These are phyloP conservation scores for Homarus gammarus DNA, from an alignment of 2,888 invertebrate species.

Conservation along the genomic window DNA sequence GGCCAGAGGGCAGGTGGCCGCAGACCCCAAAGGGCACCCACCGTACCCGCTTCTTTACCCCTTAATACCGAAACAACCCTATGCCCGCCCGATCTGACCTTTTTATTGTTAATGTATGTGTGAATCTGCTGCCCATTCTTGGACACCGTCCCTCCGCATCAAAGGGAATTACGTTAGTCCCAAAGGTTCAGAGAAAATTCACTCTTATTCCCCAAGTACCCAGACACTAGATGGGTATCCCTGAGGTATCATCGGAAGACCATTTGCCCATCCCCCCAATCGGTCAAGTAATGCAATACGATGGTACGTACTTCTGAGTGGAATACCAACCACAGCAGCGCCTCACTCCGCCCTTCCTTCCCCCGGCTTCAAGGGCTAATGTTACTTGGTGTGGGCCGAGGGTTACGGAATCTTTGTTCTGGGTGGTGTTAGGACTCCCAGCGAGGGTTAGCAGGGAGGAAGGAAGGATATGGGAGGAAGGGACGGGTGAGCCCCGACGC, in stretches of 20 bases:
- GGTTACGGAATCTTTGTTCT: slow-evolving; percentile 45
- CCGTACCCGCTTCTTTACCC: slow-evolving; percentile 71
- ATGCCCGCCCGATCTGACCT: slow-evolving; percentile 74
- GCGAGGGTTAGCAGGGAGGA: slow-evolving; percentile 57
- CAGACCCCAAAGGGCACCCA: slow-evolving; percentile 68
- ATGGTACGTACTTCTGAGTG: slow-evolving; percentile 66
- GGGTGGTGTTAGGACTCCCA: slow-evolving; percentile 46
- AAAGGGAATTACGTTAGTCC: not conserved
- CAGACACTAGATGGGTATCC: not conserved
- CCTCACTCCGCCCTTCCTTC: slow-evolving; percentile 15
- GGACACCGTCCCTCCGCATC: slow-evolving; percentile 55
- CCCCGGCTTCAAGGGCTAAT: slow-evolving; percentile 10
- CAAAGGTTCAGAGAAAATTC: not conserved
- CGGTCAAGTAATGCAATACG: slow-evolving; percentile 71
- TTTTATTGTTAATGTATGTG: slow-evolving; percentile 75
- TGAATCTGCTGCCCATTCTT: slow-evolving; percentile 73
- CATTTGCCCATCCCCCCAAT: slow-evolving; percentile 60
- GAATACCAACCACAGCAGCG: slow-evolving; percentile 41
- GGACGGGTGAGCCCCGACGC: slow-evolving; percentile 31
- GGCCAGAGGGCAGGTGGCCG: slow-evolving; percentile 66
- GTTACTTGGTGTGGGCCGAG: not conserved
- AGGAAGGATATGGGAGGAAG: slow-evolving; percentile 66
- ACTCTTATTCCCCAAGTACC: not conserved
- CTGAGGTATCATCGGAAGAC: slow-evolving; percentile 21
- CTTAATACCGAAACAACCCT: slow-evolving; percentile 71